Percentiles rank a stretch among this genome's conserved stretches.
Evolutionary conservation across 2,888 invertebrate genomes (phyloP).

Genomic region (Hipparchia sbordonii): DNA sequence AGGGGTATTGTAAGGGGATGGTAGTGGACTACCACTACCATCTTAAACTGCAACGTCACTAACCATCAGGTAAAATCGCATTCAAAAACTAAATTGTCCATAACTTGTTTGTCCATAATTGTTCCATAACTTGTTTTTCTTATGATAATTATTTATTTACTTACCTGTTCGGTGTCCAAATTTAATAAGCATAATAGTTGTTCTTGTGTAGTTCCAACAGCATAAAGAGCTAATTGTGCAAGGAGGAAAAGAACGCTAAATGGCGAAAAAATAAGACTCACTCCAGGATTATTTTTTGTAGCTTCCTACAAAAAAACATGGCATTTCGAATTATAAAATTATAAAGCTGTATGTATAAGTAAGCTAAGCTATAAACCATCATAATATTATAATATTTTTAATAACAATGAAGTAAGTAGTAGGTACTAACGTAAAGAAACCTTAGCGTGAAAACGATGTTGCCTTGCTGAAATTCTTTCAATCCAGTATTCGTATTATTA

Average conservation of each 20-base stretch:
- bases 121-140: no score
- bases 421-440: constrained; percentile 39
- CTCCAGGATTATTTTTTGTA: constrained; percentile 32
- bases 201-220: constrained; percentile 33
- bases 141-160: no score
- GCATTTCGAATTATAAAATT: not conserved
- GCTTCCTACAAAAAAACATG: constrained; percentile 11
- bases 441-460: constrained; percentile 37
- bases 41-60: no score
- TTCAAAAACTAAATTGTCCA: no score
- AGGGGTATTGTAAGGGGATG: no score
- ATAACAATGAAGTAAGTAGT: not conserved
- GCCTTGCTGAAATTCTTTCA: constrained; percentile 32
- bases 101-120: no score
- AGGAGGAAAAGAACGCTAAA: constrained; percentile 43
- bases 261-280: constrained; percentile 43
- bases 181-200: constrained; percentile 41
- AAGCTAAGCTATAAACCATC: no score
- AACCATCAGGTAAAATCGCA: no score
- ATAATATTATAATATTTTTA: not conserved
- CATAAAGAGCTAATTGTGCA: constrained; percentile 40
- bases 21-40: no score
- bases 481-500: constrained; percentile 4
- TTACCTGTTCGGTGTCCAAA: constrained; percentile 24
- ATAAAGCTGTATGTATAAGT: not conserved